Evolutionary conservation across 1,140 invertebrate species (phyloP), one percentile per base, ranked within the genome.

Genomic region (Nixonia krombeini): DNA sequence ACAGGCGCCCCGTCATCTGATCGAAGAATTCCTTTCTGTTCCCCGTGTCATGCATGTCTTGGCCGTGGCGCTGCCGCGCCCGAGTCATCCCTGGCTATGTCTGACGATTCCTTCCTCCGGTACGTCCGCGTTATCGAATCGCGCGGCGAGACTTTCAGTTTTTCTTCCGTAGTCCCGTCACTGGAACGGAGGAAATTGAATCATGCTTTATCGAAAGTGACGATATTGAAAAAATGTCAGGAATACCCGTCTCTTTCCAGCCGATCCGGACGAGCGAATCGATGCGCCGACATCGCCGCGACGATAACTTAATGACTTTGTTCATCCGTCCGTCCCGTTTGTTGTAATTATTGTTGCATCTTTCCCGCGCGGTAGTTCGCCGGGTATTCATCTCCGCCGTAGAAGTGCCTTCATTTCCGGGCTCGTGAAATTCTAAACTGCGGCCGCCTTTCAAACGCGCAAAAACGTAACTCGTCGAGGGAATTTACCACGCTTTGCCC

Each of bases 141-240:
- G 61, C 37, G 53, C 61, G 45, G 35, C 42, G 26, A 53, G 59
- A 61, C 58, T 64, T 61, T 61, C 49, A 57, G 59, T 65, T 72
- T 73, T 70, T 63, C 55, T 50, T 51, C 58, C 70, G 59, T 59
- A 18, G 15, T 18, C 57, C 62, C 62, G 59, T 67, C 59, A 73
- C 61, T 70, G 66, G 67, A 63, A 70, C 69, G 72, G 68, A 78
- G 70, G 73, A 79, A 82, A 82, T 82, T 82, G 80, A 82, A 82
- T 82, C 75, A 78, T 69, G 73, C 71, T 78, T 79, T 80, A 80
- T 82, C 77, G 76, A 72, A 74, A 70, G 74, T 63, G 67, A 75
- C 68, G 56, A 64, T 66, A 72, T 63, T 72, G 70, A 72, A 63
- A 73, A 74, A 70, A 71, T 68, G 67, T 63, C 72, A 29, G 51